These are phyloP conservation scores for Rhingia campestris DNA, from an alignment of 2,888 invertebrate genomes.

Conservation along the genomic window DNA sequence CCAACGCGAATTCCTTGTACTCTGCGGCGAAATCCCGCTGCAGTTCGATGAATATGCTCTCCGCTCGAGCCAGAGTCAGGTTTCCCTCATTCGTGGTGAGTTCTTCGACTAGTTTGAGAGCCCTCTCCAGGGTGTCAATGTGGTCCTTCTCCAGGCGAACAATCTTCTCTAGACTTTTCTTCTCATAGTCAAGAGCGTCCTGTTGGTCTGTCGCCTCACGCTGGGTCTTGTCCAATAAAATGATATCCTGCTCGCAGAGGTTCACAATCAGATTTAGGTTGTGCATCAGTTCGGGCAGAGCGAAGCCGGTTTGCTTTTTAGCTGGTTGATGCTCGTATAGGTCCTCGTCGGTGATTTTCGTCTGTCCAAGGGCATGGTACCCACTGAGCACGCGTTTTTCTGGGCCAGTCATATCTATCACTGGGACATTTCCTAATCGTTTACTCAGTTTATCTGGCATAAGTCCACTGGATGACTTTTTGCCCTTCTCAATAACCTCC, in stretches of 20 bases:
- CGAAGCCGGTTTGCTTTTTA: conserved; percentile 87
- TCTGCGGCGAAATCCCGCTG: conserved; percentile 88
- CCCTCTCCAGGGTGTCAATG: conserved; percentile 88
- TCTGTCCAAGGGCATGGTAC: conserved; percentile 93
- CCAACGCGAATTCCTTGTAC: conserved; percentile 92
- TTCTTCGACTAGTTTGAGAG: conserved; percentile 87
- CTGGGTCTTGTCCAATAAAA: conserved; percentile 91
- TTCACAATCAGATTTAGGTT: conserved; percentile 96
- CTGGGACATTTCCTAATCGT: conserved; percentile 94
- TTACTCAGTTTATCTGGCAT: conserved; percentile 80
- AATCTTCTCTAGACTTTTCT: conserved; percentile 87
- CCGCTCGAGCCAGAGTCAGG: conserved; percentile 83
- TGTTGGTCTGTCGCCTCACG: conserved; percentile 89
- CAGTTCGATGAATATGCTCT: conserved; percentile 80
- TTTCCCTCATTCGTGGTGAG: conserved; percentile 80
- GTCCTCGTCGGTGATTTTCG: conserved; percentile 84
- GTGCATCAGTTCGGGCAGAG: conserved; percentile 94
- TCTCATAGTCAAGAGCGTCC: conserved; percentile 91
- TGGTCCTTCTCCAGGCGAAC: conserved; percentile 89
- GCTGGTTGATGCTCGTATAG: conserved; percentile 87
- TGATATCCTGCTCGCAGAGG: conserved; percentile 97
- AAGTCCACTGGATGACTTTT: conserved; percentile 83
- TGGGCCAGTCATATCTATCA: conserved; percentile 99
- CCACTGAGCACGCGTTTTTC: conserved; percentile 95
- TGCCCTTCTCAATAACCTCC: conserved; percentile 94